Evolutionary conservation across 2,888 invertebrate genomes (phyloP).

Genomic region (Drosophila meridiana): DNA sequence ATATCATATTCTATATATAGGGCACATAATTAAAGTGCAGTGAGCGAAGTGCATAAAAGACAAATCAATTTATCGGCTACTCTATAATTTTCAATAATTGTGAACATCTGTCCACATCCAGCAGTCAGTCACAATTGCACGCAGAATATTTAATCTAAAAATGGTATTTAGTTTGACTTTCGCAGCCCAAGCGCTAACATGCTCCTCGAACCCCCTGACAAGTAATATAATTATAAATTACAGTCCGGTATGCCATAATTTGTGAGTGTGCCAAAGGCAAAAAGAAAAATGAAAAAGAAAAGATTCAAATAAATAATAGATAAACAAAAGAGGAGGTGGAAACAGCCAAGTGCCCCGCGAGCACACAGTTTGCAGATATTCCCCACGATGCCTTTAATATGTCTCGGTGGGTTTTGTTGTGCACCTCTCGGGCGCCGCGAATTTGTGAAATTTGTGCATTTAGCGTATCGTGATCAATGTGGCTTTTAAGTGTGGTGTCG

Average conservation of each 20-base stretch:
- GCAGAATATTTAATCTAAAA: neutral
- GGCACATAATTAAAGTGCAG: too few species aligned
- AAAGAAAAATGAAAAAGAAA: slow-evolving; percentile 10
- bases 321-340: neutral
- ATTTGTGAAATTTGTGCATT: slow-evolving; percentile 42
- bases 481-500: slow-evolving; percentile 30
- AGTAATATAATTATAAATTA: neutral
- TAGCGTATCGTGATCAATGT: slow-evolving; percentile 59
- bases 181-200: neutral
- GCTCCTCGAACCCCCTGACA: neutral
- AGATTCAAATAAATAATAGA: neutral
- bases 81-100: neutral
- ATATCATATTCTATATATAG: too few species aligned
- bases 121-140: neutral
- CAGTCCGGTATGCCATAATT: neutral
- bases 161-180: neutral
- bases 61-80: neutral
- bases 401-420: slow-evolving; percentile 44
- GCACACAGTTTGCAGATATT: slow-evolving; percentile 30
- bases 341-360: slow-evolving; percentile 40
- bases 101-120: neutral
- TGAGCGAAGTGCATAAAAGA: too few species aligned
- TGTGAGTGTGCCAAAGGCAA: slow-evolving; percentile 76
- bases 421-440: slow-evolving; percentile 42
- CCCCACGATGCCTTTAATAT: slow-evolving; percentile 55